Percentiles rank a stretch among this genome's conserved stretches.
Evolutionary conservation across 2,888 invertebrate species (phyloP).

Genomic region (Petrolisthes cinctipes): DNA sequence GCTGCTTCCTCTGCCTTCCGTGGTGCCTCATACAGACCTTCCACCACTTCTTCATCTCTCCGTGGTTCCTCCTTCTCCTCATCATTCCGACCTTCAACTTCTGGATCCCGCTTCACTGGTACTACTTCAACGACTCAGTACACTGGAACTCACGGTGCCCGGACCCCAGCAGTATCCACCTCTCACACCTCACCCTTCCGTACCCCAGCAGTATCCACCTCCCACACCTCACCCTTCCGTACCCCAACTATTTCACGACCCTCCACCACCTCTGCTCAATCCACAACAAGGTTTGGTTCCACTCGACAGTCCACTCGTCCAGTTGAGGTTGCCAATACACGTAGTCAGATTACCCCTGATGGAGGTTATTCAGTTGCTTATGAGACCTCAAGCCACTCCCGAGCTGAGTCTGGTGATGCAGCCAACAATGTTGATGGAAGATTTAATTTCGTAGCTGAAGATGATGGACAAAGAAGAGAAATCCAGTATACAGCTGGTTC

Average conservation of each 20-base stretch:
- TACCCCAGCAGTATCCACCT: background rate
- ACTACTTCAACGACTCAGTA: background rate
- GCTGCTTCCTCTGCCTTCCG: slow-evolving; percentile 17
- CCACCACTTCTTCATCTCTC: background rate
- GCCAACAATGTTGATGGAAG: slow-evolving; percentile 64
- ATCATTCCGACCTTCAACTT: background rate
- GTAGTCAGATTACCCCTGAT: slow-evolving; percentile 39
- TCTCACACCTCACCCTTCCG: background rate
- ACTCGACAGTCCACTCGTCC: slow-evolving; percentile 20
- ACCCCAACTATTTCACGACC: slow-evolving; percentile 23
- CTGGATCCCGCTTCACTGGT: background rate
- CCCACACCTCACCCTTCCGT: no score
- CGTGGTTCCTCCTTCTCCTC: background rate
- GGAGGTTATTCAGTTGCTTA: slow-evolving; percentile 64
- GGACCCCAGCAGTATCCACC: background rate
- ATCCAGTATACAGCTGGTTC: slow-evolving; percentile 65
- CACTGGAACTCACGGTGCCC: background rate
- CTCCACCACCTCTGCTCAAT: background rate
- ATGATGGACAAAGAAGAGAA: slow-evolving; percentile 65
- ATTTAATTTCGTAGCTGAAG: slow-evolving; percentile 66
- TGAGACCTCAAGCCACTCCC: slow-evolving; percentile 65
- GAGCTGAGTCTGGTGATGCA: slow-evolving; percentile 65
- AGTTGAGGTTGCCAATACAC: slow-evolving; percentile 62
- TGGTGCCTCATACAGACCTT: background rate
- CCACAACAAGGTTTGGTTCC: slow-evolving; percentile 12